Conservation (phyloP, 2,113 vertebrate species). For the Sterrhoptilus dennistouni region DNA sequence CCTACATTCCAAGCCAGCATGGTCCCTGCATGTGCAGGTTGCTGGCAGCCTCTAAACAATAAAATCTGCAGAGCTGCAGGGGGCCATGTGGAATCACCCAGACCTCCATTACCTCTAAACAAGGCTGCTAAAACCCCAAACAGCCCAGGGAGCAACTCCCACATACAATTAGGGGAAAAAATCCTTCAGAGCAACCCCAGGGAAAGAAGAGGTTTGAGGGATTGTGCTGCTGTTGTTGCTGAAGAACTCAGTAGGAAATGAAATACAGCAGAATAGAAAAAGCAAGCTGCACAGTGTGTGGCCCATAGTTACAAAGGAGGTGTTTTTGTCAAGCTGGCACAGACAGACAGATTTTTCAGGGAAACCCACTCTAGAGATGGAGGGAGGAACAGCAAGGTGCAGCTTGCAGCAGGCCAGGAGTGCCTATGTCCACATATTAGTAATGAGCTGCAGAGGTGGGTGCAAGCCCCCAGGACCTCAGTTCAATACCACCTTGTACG, state of each 20-base stretch:
- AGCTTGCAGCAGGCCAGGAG: neutral
- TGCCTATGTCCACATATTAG: rapidly evolving
- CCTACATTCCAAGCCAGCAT: neutral
- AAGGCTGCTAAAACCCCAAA: neutral
- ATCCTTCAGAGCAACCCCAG: neutral
- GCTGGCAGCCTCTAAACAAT: neutral
- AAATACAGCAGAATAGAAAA: neutral
- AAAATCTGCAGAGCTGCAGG: neutral
- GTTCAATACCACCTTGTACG: neutral
- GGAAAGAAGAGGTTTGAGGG: neutral
- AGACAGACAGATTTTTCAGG: neutral
- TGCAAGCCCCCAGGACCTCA: neutral
- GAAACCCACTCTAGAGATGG: neutral
- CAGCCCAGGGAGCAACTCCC: neutral
- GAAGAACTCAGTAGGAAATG: neutral
- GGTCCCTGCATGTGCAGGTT: neutral
- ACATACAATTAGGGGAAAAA: no score
- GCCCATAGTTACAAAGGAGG: neutral
- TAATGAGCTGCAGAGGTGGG: neutral
- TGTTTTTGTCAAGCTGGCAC: neutral
- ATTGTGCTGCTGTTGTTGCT: neutral
- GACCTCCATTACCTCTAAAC: neutral
- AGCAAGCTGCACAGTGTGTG: rapidly evolving
- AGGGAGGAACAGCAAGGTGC: neutral
- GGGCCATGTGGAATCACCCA: neutral